Percentiles rank a stretch among this genome's conserved stretches.
These are phyloP conservation scores for Drosophila setifemur DNA, from an alignment of 1,140 invertebrate genomes.

Conservation along the genomic window DNA sequence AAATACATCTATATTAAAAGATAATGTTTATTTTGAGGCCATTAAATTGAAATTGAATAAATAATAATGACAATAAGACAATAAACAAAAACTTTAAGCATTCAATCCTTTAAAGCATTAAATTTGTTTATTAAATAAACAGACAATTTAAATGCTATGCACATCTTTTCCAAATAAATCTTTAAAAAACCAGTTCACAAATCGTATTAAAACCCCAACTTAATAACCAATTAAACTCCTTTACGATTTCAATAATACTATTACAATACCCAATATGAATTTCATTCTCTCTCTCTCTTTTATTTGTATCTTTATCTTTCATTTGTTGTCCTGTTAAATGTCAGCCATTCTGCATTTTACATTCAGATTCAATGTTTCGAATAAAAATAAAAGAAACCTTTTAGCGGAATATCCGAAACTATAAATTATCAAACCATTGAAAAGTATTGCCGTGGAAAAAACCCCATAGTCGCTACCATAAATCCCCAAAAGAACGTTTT, in stretches of 20 bases:
- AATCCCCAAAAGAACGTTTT: slow-evolving; percentile 68
- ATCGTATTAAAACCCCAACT: slow-evolving; percentile 9
- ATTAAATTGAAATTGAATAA: too few relatives aligned
- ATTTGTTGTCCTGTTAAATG: slow-evolving; percentile 56
- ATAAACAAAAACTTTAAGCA: too few relatives aligned
- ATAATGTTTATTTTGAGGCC: too few relatives aligned
- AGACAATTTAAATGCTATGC: too few relatives aligned
- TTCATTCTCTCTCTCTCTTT: slow-evolving; percentile 9
- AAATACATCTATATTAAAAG: too few relatives aligned
- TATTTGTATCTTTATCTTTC: slow-evolving; percentile 5
- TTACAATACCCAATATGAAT: slow-evolving; percentile 23
- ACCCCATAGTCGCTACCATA: slow-evolving; percentile 48
- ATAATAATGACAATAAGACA: too few relatives aligned
- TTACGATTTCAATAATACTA: slow-evolving; percentile 21
- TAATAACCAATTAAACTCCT: slow-evolving; percentile 14
- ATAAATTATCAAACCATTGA: slow-evolving; percentile 72
- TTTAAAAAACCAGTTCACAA: neutral
- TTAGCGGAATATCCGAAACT: slow-evolving; percentile 52
- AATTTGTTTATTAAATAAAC: neutral
- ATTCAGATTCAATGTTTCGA: slow-evolving; percentile 28
- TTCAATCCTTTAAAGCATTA: too few relatives aligned
- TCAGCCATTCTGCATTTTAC: slow-evolving; percentile 7
- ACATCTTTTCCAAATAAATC: too few relatives aligned
- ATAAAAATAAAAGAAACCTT: slow-evolving; percentile 27
- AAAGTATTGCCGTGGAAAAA: slow-evolving; percentile 40